Base-by-base conservation (phyloP, 2,113 vertebrate genomes). In the Seriola rivoliana region DNA sequence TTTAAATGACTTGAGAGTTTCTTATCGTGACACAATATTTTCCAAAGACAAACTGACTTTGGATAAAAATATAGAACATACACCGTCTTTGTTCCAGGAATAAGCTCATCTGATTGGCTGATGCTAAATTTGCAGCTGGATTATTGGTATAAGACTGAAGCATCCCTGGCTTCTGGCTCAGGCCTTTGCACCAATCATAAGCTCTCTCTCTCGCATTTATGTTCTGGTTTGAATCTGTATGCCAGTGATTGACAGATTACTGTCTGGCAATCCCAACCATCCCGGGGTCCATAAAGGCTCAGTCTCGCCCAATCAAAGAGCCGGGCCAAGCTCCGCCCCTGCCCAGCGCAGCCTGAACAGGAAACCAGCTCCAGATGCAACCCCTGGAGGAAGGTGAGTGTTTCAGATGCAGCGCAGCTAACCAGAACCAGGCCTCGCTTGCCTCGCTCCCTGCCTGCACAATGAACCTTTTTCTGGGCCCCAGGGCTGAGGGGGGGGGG, bases 361-460 rank as follows among this genome's bases (percentile, higher is more conserved):
- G 95, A 96, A 96, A 96, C 94, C 88, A 95, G 88, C 88, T 95
- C 95, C 95, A 96, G 95, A 95, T 96, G 95, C 89, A 93, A 84
- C 87, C 93, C 94, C 93, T 93, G 93, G 93, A 95, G 95, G 94
- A 94, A 94, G 94, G 93, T 93, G 94, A 95, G 89, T 88, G 90
- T 91, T 90, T 92, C 91, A 94, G 90, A 91, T 91, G 89, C 91
- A 91, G 90, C 76, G 57, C 88, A 88, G 85, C 25, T 96, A 96
- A 96, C 90, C 92, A 94, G 90, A 94, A 93, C 88, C 95, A 95
- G 95, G 90, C 92, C 81, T 74, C 54, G 1, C 75, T 88, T 70
- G 76, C 58, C 66, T 82, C 58, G 78, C 87, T 91, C 85, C 4
- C 72, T 82, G 87, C 81, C 81, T 92, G 89, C 92, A 95, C 95